Percentiles rank a stretch among this genome's conserved stretches.
Evolutionary conservation across 2,797 vertebrate species (phyloP).

Genomic region (Microctenopoma steveboyesi): DNA sequence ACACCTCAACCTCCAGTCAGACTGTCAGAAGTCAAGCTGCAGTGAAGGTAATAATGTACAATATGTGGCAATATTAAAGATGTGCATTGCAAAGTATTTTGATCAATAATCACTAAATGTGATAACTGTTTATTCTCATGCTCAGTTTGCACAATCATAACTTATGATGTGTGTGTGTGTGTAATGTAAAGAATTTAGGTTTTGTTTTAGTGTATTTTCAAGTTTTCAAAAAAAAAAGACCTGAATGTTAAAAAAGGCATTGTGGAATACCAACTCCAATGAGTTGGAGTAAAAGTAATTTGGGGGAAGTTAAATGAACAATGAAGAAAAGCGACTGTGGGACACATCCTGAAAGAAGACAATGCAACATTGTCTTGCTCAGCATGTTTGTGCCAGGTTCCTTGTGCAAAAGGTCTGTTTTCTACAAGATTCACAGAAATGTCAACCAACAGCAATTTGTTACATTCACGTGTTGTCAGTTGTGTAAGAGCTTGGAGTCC

Average conservation of each 20-base stretch:
- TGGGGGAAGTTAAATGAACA: constrained; percentile 27
- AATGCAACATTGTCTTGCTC: constrained; percentile 24
- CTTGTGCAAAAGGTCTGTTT: constrained; percentile 20
- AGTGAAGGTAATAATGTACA: no score
- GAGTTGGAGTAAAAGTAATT: not conserved
- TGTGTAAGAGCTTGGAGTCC: constrained; percentile 20
- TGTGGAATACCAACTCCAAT: not conserved
- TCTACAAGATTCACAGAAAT: not conserved
- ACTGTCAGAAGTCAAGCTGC: no score
- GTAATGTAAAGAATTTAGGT: no score
- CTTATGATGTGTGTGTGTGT: no score
- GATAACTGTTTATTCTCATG: no score
- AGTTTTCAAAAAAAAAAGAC: not conserved
- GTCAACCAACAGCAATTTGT: not conserved
- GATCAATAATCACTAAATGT: no score
- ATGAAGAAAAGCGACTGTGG: constrained; percentile 36
- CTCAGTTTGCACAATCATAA: not conserved
- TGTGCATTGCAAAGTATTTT: no score
- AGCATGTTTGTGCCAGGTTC: constrained; percentile 1
- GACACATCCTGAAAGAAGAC: constrained; percentile 28
- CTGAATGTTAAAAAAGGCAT: constrained; percentile 4
- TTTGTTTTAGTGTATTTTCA: not conserved
- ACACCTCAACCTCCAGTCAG: no score
- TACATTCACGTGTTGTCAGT: constrained; percentile 27
- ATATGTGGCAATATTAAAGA: no score